Evolutionary conservation across 1,140 invertebrate species (phyloP).

Genomic region (Macrostomum lignano): DNA sequence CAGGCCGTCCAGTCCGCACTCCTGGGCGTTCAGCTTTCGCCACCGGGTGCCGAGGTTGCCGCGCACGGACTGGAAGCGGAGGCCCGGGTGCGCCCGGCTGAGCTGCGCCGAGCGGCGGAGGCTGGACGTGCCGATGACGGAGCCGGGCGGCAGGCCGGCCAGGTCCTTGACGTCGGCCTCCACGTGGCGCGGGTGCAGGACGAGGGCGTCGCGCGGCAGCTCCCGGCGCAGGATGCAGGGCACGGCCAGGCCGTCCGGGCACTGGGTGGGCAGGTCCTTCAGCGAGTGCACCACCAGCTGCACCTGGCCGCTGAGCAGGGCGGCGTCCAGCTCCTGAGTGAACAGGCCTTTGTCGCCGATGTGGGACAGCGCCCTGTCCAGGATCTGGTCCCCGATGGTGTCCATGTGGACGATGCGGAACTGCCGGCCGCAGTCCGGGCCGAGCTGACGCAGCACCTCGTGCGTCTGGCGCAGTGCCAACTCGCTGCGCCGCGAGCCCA

Average conservation of each 20-base stretch:
- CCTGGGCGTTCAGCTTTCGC: conserved; percentile 47
- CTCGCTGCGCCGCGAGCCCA: conserved; percentile 3
- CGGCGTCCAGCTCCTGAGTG: conserved; percentile 68
- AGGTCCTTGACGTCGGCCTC: conserved; percentile 16
- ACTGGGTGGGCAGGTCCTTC: conserved; percentile 65
- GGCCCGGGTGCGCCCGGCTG: conserved; percentile 43
- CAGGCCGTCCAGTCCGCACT: conserved; percentile 42
- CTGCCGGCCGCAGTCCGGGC: neutral
- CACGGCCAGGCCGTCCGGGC: conserved; percentile 57
- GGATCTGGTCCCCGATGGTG: conserved; percentile 3
- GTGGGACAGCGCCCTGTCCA: conserved; percentile 3
- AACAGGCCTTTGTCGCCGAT: conserved; percentile 38
- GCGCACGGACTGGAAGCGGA: conserved; percentile 46
- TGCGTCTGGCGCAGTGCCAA: conserved; percentile 3
- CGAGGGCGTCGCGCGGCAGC: conserved; percentile 62
- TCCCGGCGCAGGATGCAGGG: conserved; percentile 59
- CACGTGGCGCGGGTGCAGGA: conserved; percentile 44
- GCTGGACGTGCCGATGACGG: conserved; percentile 54
- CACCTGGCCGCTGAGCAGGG: conserved; percentile 44
- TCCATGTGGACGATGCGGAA: conserved; percentile 1
- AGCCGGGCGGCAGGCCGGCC: conserved; percentile 37
- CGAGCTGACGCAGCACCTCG: neutral
- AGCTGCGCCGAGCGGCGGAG: conserved; percentile 59
- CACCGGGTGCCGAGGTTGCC: conserved; percentile 35
- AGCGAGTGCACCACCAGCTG: conserved; percentile 86